Base-by-base conservation (phyloP, 1,140 invertebrate species). In the Rhopalosiphum maidis region DNA sequence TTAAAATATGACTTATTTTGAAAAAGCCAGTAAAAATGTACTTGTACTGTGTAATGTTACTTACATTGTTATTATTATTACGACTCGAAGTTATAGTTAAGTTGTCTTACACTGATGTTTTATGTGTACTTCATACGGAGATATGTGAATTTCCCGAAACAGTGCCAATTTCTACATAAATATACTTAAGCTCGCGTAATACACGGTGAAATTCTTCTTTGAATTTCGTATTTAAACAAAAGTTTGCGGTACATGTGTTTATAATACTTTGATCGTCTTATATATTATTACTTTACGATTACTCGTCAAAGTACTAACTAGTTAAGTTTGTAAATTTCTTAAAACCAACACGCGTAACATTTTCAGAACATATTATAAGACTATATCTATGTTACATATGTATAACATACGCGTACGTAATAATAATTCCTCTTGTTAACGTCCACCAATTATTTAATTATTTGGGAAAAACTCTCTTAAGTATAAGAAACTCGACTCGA, bases 191-290 rank as follows among this genome's bases (percentile, higher is more conserved):
- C 85, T 46, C 30, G 85, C 25, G 43, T 87, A 46, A 30, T 87
- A 87, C 85, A 43, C 30, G 22, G 30, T 23, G 35, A 41, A 37
- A 46, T 89, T 54, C 48, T 89, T 89, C 87, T 89, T 89, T 89
- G 88, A 55, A 55, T 89, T 89, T 55, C 35, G 51, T 89, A 55
- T 55, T 23, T 23, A 9, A 41, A 55, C 88, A 30, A 89, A 77
- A 89, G 51, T 89, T 89, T 55, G 51, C 22, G 88, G 88, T 55
- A 89, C 87, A 35, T 35, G n/a, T 54, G 88, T 55, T 89, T 37
- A 55, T 89, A 89, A 89, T 89, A 89, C 88, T 89, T 89, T 89
- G 88, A 89, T 89, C 51, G 88, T 89, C 88, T 89, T 89, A 55
- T 55, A 51, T n/a, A 89, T 89, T n/a, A 89, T 89, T 89, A 89